Base-by-base conservation (phyloP, 2,888 invertebrate genomes). In the Cryptocephalus moraei region DNA sequence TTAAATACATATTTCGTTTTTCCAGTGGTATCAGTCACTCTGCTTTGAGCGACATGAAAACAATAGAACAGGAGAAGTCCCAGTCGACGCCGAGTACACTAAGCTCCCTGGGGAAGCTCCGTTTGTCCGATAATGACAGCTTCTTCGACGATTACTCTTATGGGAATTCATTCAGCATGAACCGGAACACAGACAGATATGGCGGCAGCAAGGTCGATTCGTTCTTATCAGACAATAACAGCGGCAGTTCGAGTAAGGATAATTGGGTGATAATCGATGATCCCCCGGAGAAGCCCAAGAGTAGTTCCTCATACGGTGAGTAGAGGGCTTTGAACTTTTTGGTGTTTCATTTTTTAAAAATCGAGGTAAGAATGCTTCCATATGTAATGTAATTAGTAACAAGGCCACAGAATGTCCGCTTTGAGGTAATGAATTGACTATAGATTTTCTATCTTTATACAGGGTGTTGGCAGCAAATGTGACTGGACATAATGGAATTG, bases 41-140 rank as follows among this genome's bases (percentile, higher is more conserved):
- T 9, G 92, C 91, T 9, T 67, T 90, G 46, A 83, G 82, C 47
- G 94, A 92, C 69, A 95, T 96, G 93, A 82, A 87, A 64, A 79
- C 79, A 14, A 91, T 97, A 63, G 86, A 91, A 65, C 95, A 95
- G 73, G 86, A 92, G 66, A 79, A 76, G 59, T 70, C 77, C 8
- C 70, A 73, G 32, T 62, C 67, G 43, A 62, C 69, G 8, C 67
- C 71, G 14, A 70, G 67, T 59, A 71, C 67, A 63, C 70, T 72
- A 64, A 69, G 65, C 44, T 67, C 69, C 44, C 52, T 70, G 34
- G 65, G 67, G 12, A 69, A 68, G 54, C 55, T 69, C 47, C 57
- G 66, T 32, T 56, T 69, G 47, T 60, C 64, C 1, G 67, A 69
- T 46, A 68, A 68, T 47, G 76, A 77, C 49, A 73, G 71, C 44